phyloP scores from a whole-genome alignment of 2,888 invertebrate species.

The Lepidocyrtoides sp. region DNA sequence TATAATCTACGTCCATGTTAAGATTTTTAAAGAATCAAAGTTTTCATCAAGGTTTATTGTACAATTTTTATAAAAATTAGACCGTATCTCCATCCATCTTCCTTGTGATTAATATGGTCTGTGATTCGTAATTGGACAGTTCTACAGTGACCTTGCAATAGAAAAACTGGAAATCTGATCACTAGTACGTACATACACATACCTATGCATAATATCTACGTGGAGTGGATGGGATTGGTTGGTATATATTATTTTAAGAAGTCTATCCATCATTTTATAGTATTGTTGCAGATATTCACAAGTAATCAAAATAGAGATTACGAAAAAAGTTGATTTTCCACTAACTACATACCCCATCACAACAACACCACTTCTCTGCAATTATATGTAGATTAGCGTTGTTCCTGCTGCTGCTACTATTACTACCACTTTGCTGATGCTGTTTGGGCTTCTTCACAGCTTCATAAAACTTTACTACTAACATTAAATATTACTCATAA shows the following conservation, averaged over 20 bases:
- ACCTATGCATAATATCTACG: no score
- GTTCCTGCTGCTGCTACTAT: conserved; percentile 19
- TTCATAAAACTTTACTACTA: neutral
- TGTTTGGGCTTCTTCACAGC: neutral
- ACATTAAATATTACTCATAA: neutral
- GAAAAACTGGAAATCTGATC: conserved; percentile 67
- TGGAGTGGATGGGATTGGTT: no score
- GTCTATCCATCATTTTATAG: neutral
- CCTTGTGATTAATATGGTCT: conserved; percentile 46
- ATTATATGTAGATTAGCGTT: conserved; percentile 9
- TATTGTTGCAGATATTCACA: neutral
- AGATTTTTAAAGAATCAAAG: neutral
- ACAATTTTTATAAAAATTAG: conserved; percentile 18
- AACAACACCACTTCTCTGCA: conserved; percentile 5
- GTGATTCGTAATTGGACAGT: conserved; percentile 64
- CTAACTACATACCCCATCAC: conserved; percentile 7
- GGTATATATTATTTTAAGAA: neutral
- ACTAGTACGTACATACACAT: conserved; percentile 7
- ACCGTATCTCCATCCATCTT: neutral
- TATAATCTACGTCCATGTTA: neutral
- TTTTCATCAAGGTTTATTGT: no score
- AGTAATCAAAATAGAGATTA: conserved; percentile 29
- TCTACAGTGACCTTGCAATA: conserved; percentile 72
- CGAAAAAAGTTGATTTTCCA: conserved; percentile 52
- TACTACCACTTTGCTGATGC: neutral